Evolutionary conservation across 2,888 invertebrate genomes (phyloP), one percentile per base, ranked within the genome.

Genomic region (Nymphalis c-album): DNA sequence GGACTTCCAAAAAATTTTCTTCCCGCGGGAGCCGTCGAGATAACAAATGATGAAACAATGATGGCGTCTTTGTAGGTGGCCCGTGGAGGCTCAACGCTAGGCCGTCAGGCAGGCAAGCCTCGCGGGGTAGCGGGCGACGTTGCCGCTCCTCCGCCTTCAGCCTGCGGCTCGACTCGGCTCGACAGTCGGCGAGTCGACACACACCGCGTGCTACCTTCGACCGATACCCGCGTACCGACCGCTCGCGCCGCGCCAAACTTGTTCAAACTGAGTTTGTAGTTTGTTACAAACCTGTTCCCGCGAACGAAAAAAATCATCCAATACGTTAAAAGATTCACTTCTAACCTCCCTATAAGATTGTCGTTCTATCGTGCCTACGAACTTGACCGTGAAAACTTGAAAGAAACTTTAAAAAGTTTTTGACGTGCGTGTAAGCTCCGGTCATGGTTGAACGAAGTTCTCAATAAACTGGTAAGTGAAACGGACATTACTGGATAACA

Each of bases 381-480:
- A 74, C 73, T 76, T 77, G 75, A 68, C 71, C 78, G 81, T 77
- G 76, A 74, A 73, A 80, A 85, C 79, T 85, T 85, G 51, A 31
- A 46, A 40, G 51, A 60, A 68, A 87, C 81, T 88, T 89, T 72
- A 78, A 87, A 88, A 85, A 87, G 87, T 84, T 87, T 48, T 82
- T 80, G 78, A 82, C 80, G 78, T 77, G 76, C 26, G 26, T 77
- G 73, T 82, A 79, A 82, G 80, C 82, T 85, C 78, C 75, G 77
- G 83, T 84, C 80, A 90, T 88, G 87, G 83, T 85, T 84, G 86
- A 82, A 81, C 85, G 80, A 84, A 85, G 84, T 85, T 82, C 85
- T 83, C 82, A 78, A 78, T 89, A 87, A 91, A 91, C 90, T 88
- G 90, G 90, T 90, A 90, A 89, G 91, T 90, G 79, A 85, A 86